phyloP scores from a whole-genome alignment of 2,888 invertebrate genomes.

The Chironomus riparius region DNA sequence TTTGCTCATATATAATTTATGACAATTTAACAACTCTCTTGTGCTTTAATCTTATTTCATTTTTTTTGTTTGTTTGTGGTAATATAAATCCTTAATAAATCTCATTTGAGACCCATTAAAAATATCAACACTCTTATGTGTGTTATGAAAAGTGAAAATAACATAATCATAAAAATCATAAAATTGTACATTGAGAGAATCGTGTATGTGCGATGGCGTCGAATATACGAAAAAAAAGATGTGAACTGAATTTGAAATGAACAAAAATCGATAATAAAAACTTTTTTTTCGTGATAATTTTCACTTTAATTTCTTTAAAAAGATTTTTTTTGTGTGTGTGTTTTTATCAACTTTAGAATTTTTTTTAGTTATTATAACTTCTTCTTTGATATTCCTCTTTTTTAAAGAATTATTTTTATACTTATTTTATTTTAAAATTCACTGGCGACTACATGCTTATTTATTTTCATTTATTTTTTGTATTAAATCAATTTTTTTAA shows the following conservation, averaged over 20 bases:
- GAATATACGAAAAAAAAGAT: not conserved
- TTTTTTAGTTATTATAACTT: not conserved
- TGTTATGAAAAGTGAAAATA: not conserved
- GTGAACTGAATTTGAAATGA: not conserved
- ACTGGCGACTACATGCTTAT: slow-evolving; percentile 23
- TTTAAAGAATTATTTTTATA: not conserved
- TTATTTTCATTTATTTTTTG: not conserved
- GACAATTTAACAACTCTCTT: slow-evolving; percentile 14
- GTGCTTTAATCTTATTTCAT: not conserved
- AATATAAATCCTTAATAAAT: not conserved
- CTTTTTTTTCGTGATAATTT: not conserved
- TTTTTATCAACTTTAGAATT: not conserved
- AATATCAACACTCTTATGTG: slow-evolving; percentile 10
- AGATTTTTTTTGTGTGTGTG: not conserved
- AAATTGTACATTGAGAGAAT: not conserved
- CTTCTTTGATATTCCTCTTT: slow-evolving; percentile 24
- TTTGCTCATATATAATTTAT: slow-evolving; percentile 7
- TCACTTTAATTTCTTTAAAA: not conserved
- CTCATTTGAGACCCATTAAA: slow-evolving; percentile 21
- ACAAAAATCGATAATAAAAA: not conserved
- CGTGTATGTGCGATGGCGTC: not conserved
- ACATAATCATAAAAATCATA: not conserved
- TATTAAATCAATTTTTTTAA: slow-evolving; percentile 1
- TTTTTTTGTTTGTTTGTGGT: not conserved
- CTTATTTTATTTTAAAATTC: slow-evolving; percentile 19